Evolutionary conservation across 1,140 invertebrate species (phyloP), one percentile per base, ranked within the genome.

Genomic region (Halesus radiatus): DNA sequence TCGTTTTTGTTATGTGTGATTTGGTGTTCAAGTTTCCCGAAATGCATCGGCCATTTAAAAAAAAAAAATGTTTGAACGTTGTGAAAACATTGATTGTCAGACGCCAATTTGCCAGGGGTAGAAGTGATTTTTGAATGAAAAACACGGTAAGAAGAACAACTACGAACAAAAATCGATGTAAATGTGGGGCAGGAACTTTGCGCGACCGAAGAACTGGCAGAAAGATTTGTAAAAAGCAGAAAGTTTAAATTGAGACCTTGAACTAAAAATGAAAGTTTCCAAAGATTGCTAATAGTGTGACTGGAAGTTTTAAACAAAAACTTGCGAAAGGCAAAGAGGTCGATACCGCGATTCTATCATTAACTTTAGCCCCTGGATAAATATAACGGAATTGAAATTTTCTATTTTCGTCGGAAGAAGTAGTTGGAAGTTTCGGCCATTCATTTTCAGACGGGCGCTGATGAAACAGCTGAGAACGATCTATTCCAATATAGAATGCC

Each of bases 181-280:
- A 78, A 80, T 77, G 81, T 82, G 29, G 81, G 78, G 66, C 81
- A 29, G 70, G 62, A 82, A 82, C 32, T 82, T 82, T 72, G 52
- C 45, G 73, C 58, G 54, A 78, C 74, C 78, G 81, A 73, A 77
- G 78, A 82, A 75, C 53, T 77, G 37, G 45, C 79, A 81, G 76
- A 75, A 81, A 79, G 81, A 82, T 79, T 82, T 79, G 73, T 74
- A 72, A 79, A 82, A 76, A 79, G 70, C 50, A 79, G 88, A 89
- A 90, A 90, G 88, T 89, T 90, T 90, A 90, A 90, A 90, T 89
- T 90, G 89, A 88, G 88, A 89, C 89, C 89, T 90, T 89, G 89
- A 90, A 89, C 89, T 84, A 86, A 83, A 70, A 76, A 68, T 82
- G 83, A 85, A 89, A 90, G 86, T 89, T 89, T 88, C 86, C n/a